Evolutionary conservation across 2,888 invertebrate genomes (phyloP).

Genomic region (Catocala fraxini): DNA sequence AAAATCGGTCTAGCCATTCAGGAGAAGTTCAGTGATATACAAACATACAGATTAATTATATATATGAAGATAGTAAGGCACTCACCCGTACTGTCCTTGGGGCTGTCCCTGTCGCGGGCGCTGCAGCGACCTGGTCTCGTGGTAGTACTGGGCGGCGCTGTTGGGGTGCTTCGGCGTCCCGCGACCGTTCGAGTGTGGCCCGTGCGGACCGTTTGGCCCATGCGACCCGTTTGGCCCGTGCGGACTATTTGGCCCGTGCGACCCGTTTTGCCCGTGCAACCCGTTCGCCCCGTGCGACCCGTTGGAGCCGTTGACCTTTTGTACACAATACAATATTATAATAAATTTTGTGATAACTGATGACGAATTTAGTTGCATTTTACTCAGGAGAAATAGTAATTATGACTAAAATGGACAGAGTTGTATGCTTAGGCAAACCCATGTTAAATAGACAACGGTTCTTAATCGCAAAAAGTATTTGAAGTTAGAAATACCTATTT

Average conservation of each 20-base stretch:
- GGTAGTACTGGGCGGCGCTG: constrained; percentile 80
- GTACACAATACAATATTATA: neutral
- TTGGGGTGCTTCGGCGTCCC: constrained; percentile 56
- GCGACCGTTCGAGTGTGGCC: constrained; percentile 58
- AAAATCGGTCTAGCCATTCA: no score
- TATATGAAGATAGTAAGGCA: neutral
- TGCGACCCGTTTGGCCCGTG: constrained; percentile 27
- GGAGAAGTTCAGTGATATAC: no score
- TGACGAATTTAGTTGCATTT: no score
- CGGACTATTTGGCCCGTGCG: constrained; percentile 27
- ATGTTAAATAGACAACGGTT: no score
- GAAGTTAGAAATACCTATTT: no score
- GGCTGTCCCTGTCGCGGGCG: constrained; percentile 68
- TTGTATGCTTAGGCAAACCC: no score
- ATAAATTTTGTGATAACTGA: neutral
- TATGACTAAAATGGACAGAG: no score
- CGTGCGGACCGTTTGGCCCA: constrained; percentile 10
- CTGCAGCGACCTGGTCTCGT: constrained; percentile 89
- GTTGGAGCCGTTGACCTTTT: constrained; percentile 12
- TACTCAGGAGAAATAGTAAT: no score
- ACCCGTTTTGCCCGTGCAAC: constrained; percentile 18
- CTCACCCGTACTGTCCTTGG: constrained; percentile 72
- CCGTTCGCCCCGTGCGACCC: constrained; percentile 28
- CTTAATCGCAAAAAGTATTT: no score
- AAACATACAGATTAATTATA: no score